Base-by-base conservation (phyloP, 1,140 invertebrate genomes). In the Diabrotica undecimpunctata region DNA sequence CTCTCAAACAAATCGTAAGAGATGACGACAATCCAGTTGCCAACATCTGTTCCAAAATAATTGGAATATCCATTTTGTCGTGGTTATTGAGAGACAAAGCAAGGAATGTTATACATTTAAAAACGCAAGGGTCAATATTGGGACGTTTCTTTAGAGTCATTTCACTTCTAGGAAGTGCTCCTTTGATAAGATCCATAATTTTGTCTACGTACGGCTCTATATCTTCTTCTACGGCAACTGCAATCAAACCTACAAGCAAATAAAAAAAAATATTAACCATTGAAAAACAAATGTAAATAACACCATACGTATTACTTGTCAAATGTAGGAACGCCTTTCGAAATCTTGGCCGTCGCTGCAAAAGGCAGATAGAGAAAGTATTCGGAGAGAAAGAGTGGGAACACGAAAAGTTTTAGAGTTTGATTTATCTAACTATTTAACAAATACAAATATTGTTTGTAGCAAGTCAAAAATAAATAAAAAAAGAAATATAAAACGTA, bases 101-200 rank as follows among this genome's bases (percentile, higher is more conserved):
- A 1, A 99, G 77, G 64, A 98, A 83, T 39, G 95, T 96, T n/a
- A 99, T 90, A 75, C 96, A 98, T 10, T 93, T 90, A 80, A 98
- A 98, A 36, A 98, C 90, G 0, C 93, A 87, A 0, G 95, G 91
- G 73, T 99, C 96, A 12, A 95, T 83, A 54, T 80, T 81, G 9
- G 85, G 79, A 61, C 91, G 85, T 69, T 89, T 90, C 72, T 91
- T 92, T 38, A 81, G 86, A 0, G 87, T 83, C 0, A 84, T 85
- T 69, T 93, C 91, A 74, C 90, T 91, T 0, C 89, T 83, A 0
- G 95, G 95, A 13, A 99, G 79, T 4, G 90, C 87, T 56, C 84
- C 80, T 77, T 90, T 90, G 11, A 98, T 90, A 7, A 91, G 85
- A 67, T 94, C 90, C 89, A 98, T 94, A 52, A 98, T 94, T 74